These are phyloP conservation scores for Phataginus tricuspis DNA, from an alignment of 2,797 vertebrate genomes.

Conservation along the genomic window DNA sequence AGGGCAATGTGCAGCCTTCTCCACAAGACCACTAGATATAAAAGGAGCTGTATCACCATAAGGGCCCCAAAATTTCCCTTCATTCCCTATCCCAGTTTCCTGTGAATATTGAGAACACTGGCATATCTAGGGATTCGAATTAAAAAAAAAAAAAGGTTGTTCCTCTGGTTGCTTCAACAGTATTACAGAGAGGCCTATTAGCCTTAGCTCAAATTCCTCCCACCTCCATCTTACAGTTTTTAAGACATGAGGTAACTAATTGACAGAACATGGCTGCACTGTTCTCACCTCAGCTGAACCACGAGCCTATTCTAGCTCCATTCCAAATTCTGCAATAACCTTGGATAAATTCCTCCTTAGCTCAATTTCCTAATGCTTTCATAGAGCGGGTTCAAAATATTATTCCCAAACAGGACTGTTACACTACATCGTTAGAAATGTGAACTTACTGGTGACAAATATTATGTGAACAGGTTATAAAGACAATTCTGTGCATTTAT, in stretches of 20 bases:
- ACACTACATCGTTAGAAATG: neutral
- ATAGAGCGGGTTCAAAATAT: neutral
- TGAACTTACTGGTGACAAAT: neutral
- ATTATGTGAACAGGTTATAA: neutral
- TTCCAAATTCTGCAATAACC: neutral
- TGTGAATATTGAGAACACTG: neutral
- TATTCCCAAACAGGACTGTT: neutral
- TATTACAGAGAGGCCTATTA: neutral
- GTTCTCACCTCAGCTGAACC: neutral
- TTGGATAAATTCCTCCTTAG: neutral
- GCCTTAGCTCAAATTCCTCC: neutral
- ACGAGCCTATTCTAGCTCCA: neutral
- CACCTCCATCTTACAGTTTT: neutral
- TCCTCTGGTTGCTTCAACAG: neutral
- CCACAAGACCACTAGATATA: neutral
- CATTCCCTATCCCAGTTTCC: neutral
- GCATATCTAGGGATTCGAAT: neutral
- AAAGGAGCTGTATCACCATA: neutral
- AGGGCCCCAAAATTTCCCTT: neutral
- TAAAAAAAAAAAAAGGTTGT: neutral
- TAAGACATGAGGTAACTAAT: neutral
- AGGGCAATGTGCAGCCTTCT: neutral
- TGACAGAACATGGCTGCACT: neutral
- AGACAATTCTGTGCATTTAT: slow-evolving; percentile 12
- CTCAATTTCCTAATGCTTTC: neutral